Base-by-base conservation (phyloP, 2,113 vertebrate genomes). In the Laticauda laticaudata region DNA sequence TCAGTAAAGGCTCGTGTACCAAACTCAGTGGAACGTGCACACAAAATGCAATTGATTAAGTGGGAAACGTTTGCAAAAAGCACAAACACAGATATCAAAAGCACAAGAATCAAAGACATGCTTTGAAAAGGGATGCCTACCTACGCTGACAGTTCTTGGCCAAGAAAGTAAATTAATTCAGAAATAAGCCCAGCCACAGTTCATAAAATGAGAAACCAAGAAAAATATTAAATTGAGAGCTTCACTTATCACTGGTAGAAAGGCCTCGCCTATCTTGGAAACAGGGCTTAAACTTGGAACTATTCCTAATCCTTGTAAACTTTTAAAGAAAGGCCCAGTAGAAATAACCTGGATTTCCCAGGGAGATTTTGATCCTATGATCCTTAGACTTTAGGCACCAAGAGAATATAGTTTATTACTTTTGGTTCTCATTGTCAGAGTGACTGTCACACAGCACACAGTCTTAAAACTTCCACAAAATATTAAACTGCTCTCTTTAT, bases 401-500 rank as follows among this genome's bases (percentile, higher is more conserved):
- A 93, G 88, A n/a, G 43, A 51, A 61, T 18, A 9, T 9, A 18
- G 75, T 86, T 93, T 90, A 87, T 90, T 90, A 53, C 92, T 87
- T 93, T 54, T 1, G 18, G 56, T 54, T 18, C 23, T 87, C 75
- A 29, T 61, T 86, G 56, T 64, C 55, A 14, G 55, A 7, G 21
- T 3, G 14, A 48, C 81, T 90, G 92, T 90, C 89, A 51, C 34
- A 51, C 69, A 93, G 9, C 89, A 87, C 86, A 90, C 75, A 18
- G 89, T 87, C 45, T 81, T 56, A 29, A 39, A 39, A 81, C 92
- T 34, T 90, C 86, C 89, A 43, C 55, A 54, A 87, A 93, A 90
- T 93, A 93, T 87, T 87, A 93, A 87, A 90, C 43, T 64, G 75
- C 53, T 90, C 75, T 29, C n/a, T 87, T 93, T 90, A 93, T 93